Percentiles rank a stretch among this genome's conserved stretches.
These are phyloP conservation scores for Cryptus viduatorius DNA, from an alignment of 2,888 invertebrate species.

Conservation along the genomic window DNA sequence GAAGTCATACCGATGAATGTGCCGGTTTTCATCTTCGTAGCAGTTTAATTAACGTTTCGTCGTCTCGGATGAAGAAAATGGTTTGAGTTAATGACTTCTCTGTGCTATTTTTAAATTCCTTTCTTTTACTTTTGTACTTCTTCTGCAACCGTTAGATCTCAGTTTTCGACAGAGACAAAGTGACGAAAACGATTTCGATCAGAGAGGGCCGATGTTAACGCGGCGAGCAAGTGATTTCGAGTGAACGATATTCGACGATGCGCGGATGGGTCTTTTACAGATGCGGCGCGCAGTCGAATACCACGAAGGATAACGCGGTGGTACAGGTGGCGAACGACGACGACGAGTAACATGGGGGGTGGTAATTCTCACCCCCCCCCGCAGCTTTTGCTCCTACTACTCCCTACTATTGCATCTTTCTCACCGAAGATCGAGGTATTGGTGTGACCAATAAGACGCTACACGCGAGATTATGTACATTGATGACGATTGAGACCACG, in stretches of 20 bases:
- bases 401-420: too few relatives aligned
- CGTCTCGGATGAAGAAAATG: conserved; percentile 10
- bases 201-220: conserved; percentile 74
- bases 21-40: conserved; percentile 54
- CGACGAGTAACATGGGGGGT: conserved; percentile 55
- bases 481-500: too few relatives aligned
- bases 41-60: conserved; percentile 4
- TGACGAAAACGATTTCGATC: conserved; percentile 36
- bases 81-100: not conserved
- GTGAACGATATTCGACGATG: conserved; percentile 75
- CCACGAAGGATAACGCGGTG: conserved; percentile 60
- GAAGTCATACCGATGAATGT: conserved; percentile 62
- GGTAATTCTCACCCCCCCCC: conserved; percentile 28
- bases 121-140: not conserved
- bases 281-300: conserved; percentile 67
- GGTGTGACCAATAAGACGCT: too few relatives aligned
- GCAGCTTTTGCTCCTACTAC: conserved; percentile 10
- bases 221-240: conserved; percentile 81
- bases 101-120: conserved; percentile 1
- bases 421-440: too few relatives aligned
- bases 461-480: too few relatives aligned
- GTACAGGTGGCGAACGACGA: conserved; percentile 67
- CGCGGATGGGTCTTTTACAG: conserved; percentile 67
- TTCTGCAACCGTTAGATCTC: not conserved
- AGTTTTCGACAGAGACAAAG: conserved; percentile 25